phyloP scores from a whole-genome alignment of 2,797 vertebrate species.

The Semotilus atromaculatus region DNA sequence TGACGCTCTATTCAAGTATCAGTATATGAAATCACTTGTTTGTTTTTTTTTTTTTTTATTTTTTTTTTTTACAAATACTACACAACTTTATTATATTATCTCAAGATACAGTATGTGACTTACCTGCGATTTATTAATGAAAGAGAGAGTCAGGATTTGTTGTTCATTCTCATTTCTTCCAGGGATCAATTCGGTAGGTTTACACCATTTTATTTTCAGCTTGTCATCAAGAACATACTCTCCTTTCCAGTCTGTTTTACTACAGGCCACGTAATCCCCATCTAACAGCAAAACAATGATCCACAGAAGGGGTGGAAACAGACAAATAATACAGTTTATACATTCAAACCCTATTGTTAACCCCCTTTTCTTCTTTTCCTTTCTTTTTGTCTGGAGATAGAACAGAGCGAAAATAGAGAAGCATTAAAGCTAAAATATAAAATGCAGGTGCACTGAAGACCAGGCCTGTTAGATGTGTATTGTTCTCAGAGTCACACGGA shows the following conservation, averaged over 20 bases:
- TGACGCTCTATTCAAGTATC: too few relatives aligned
- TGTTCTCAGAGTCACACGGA: background rate
- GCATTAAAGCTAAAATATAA: background rate
- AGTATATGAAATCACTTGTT: too few relatives aligned
- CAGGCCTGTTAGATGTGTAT: background rate
- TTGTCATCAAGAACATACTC: background rate
- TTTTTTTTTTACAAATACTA: too few relatives aligned
- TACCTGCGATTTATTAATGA: background rate
- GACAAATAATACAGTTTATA: background rate
- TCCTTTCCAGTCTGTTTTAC: background rate
- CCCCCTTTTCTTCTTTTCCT: rapidly evolving
- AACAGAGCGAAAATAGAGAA: background rate
- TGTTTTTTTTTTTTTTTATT: too few relatives aligned
- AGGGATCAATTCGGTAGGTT: background rate
- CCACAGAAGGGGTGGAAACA: background rate
- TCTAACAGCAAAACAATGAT: background rate
- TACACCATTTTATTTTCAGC: background rate
- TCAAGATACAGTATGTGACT: background rate
- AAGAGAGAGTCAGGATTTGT: background rate
- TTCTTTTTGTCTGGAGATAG: background rate
- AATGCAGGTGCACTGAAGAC: background rate
- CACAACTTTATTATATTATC: background rate
- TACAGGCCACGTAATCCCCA: background rate
- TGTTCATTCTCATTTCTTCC: background rate
- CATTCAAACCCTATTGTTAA: rapidly evolving